Conservation (phyloP, 1,140 invertebrate genomes). For the Parasteatoda tepidariorum region DNA sequence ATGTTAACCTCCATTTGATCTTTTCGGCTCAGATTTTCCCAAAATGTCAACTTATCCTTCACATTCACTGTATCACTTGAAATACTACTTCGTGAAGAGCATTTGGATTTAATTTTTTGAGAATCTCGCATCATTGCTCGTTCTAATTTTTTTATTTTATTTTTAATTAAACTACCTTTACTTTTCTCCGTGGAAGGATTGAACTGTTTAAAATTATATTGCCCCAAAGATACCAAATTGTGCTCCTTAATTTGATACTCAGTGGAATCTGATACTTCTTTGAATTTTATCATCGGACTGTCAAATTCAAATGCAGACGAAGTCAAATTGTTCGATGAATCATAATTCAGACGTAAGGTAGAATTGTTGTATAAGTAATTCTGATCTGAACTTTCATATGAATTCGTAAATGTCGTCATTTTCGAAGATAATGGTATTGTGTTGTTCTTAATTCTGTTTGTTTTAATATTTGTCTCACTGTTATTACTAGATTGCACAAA, state of each 20-base stretch:
- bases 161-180: background rate
- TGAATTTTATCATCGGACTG: background rate
- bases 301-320: too few species aligned
- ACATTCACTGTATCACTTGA: constrained; percentile 1
- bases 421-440: too few species aligned
- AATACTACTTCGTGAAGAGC: background rate
- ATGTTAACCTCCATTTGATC: background rate
- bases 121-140: background rate
- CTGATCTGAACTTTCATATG: too few species aligned
- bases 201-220: constrained; percentile 38
- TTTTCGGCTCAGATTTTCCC: constrained; percentile 19
- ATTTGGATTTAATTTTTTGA: background rate
- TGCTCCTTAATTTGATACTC: background rate
- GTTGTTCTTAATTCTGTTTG: too few species aligned
- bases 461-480: too few species aligned
- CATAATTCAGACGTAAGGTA: too few species aligned
- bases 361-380: too few species aligned
- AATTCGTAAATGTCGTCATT: too few species aligned
- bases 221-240: background rate
- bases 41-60: constrained; percentile 22
- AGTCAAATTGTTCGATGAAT: too few species aligned
- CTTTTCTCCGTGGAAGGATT: background rate
- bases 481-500: too few species aligned
- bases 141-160: constrained; percentile 24
- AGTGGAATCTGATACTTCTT: background rate